Evolutionary conservation across 2,797 vertebrate genomes (phyloP), one percentile per base, ranked within the genome.

Genomic region (Manis crassicaudata): DNA sequence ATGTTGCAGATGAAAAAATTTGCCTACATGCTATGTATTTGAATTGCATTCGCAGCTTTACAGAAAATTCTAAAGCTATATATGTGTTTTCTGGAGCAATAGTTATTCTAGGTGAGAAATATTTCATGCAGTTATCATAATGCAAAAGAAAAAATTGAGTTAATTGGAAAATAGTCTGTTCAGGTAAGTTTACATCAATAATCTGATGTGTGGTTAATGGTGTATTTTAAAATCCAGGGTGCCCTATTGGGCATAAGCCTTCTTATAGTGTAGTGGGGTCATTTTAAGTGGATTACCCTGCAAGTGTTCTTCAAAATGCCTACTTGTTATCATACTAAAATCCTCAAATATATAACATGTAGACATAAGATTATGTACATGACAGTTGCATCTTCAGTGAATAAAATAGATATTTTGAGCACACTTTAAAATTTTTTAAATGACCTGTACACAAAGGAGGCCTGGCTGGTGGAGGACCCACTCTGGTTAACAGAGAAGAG

Each of bases 101-200:
- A 40, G n/a, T 90, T 73, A 90, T 18, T 9, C 68, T 72, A 77
- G 88, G 5, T 81, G 89, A 92, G 75, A 96, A 90, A 77, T 89
- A 70, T 8, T 76, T 92, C 35, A 73, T 40, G 40, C 18, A 89
- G 3, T 60, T 87, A 58, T 67, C 76, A 16, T 58, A 52, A 25
- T 54, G 56, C 29, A 25, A 29, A 60, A 68, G 14, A 35, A 62
- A n/a, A 14, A n/a, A 27, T 43, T 25, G 56, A 76, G 14, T 63
- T 60, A 25, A 60, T 93, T 92, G 73, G 72, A 81, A 95, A 93
- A 52, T 81, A 35, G 8, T 79, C 62, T 79, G 23, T 86, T 87
- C 35, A 43, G 50, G 43, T 90, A 67, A 72, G 25, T 67, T 89
- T 62, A 14, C 29, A 63, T 68, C 58, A 54, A 10, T 70, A 50